Evolutionary conservation across 1,140 invertebrate genomes (phyloP).

Genomic region (Diabrotica undecimpunctata): DNA sequence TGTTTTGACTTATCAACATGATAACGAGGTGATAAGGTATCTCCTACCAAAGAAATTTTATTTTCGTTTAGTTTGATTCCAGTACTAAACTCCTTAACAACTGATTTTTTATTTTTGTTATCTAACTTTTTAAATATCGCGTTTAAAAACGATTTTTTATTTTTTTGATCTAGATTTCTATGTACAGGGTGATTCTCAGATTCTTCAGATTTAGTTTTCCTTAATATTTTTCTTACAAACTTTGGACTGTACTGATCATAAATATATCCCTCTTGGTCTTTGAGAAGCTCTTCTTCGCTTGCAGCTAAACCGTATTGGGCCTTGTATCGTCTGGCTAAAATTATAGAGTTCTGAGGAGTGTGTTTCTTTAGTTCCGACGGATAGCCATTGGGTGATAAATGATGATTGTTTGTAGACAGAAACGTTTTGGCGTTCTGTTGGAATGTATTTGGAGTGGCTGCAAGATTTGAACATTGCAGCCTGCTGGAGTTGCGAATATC

Average conservation of each 20-base stretch:
- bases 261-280: conserved; percentile 31
- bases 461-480: conserved; percentile 31
- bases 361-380: conserved; percentile 11
- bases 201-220: conserved; percentile 23
- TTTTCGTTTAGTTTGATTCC: conserved; percentile 11
- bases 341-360: conserved; percentile 28
- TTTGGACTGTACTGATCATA: conserved; percentile 40
- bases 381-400: conserved; percentile 3
- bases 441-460: conserved; percentile 21
- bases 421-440: conserved; percentile 17
- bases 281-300: conserved; percentile 13
- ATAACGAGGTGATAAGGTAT: conserved; percentile 15
- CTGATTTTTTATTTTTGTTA: conserved; percentile 21
- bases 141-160: conserved; percentile 11
- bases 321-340: conserved; percentile 26
- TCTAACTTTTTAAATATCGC: conserved; percentile 23
- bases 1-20: conserved; percentile 12
- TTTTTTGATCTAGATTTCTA: not conserved
- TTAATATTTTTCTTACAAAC: conserved; percentile 15
- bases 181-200: not conserved
- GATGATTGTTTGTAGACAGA: not conserved
- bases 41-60: not conserved
- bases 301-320: conserved; percentile 16
- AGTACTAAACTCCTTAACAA: conserved; percentile 4
- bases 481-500: conserved; percentile 9